These are phyloP conservation scores for Umimayanthus kanabou DNA, from an alignment of 92 coral and sea anemone species.

Conservation along the genomic window DNA sequence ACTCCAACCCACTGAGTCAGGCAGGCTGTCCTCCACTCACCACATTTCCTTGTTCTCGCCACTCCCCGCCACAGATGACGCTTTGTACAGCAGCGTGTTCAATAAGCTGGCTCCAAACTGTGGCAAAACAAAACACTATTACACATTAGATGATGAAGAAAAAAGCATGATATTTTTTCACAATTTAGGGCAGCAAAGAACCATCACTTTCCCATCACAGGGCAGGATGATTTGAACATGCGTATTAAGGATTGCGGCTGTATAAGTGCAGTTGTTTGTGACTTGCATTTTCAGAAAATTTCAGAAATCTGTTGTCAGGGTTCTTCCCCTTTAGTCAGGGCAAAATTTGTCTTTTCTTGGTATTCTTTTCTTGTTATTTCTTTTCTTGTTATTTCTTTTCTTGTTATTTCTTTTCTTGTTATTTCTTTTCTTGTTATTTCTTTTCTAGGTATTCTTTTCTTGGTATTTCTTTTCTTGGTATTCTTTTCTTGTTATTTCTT, in stretches of 20 bases:
- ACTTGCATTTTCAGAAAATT: background rate
- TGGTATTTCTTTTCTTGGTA: too few species aligned
- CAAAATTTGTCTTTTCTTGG: too few species aligned
- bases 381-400: too few species aligned
- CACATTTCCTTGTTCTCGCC: conserved; percentile 4
- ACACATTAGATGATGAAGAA: background rate
- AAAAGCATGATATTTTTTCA: background rate
- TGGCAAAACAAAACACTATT: background rate
- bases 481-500: too few species aligned
- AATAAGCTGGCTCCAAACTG: conserved; percentile 76
- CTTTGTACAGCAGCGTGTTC: conserved; percentile 59
- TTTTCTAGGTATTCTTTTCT: too few species aligned
- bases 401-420: too few species aligned
- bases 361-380: too few species aligned
- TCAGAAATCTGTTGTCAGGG: too few species aligned
- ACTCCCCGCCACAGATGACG: conserved; percentile 49
- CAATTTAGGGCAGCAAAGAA: background rate
- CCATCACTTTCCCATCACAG: background rate
- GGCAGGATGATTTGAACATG: too few species aligned
- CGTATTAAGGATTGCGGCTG: too few species aligned
- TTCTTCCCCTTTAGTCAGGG: too few species aligned
- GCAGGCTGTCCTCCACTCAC: background rate
- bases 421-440: too few species aligned
- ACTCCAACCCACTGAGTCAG: background rate
- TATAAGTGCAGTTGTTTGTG: background rate